Evolutionary conservation across 2,113 vertebrate genomes (phyloP).

Genomic region (Psettodes erumei): DNA sequence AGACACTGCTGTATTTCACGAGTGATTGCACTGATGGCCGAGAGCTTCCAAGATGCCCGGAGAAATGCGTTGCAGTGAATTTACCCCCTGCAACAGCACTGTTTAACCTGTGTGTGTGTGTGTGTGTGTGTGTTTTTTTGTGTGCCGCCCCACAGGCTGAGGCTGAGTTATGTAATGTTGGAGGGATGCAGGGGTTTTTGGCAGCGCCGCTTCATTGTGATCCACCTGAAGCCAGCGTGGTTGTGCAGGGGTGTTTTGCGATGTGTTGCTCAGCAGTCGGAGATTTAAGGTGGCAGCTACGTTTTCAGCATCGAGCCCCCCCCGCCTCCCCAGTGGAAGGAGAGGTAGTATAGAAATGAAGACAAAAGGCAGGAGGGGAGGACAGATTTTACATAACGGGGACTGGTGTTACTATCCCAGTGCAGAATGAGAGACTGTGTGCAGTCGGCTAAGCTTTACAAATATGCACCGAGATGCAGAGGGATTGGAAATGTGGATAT

Average conservation of each 20-base stretch:
- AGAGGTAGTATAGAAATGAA: too few relatives aligned
- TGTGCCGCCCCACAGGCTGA: slow-evolving; percentile 1
- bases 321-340: background rate
- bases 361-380: slow-evolving; percentile 33
- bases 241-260: background rate
- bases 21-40: background rate
- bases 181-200: slow-evolving; percentile 58
- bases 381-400: slow-evolving; percentile 52
- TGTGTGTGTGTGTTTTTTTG: background rate
- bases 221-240: slow-evolving; percentile 50
- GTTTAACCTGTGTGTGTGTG: slow-evolving; percentile 29
- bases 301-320: background rate
- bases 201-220: slow-evolving; percentile 51
- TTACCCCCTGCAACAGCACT: background rate
- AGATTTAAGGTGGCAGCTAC: slow-evolving; percentile 46
- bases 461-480: background rate
- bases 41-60: background rate
- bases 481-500: slow-evolving; percentile 23
- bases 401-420: background rate
- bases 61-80: slow-evolving; percentile 14
- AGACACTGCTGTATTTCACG: background rate
- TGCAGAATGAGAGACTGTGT: slow-evolving; percentile 23
- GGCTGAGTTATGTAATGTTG: slow-evolving; percentile 63
- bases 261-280: slow-evolving; percentile 4
- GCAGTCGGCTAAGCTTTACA: slow-evolving; percentile 15